Evolutionary conservation across 2,113 vertebrate species (phyloP), one percentile per base, ranked within the genome.

Genomic region (Tauraco erythrolophus): DNA sequence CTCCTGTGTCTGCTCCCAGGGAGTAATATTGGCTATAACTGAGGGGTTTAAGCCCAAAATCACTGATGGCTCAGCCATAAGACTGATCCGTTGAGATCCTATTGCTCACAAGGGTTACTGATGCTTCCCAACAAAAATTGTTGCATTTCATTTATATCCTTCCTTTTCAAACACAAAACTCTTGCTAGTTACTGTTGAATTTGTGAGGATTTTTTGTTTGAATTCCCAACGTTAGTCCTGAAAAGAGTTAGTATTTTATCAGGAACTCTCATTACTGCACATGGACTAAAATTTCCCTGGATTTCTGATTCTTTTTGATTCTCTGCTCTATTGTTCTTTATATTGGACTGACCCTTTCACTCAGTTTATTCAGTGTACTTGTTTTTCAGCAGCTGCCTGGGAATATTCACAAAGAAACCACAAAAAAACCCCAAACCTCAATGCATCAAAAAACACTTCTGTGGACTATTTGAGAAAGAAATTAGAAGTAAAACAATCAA

Each of bases 381-480:
- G 70, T 68, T 88, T 91, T 88, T 37, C 58, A 68, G 53, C 91
- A 93, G 87, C 91, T 95, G 94, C 84, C 80, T 89, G 89, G 70
- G 68, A 89, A 65, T 39, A 17, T 11, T 92, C 85, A 85, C 76
- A 92, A 70, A 85, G 70, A n/a, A 83, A 43, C 23, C 31, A 37
- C 70, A 74, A 64, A 84, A 45, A 60, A 2, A 2, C n/a, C 10
- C 19, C n/a, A n/a, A 41, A 41, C 30, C 31, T 62, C 70, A 27
- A 1, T 7, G 13, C 21, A 14, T 53, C 69, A 84, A 62, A 82
- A 8, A 57, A 41, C 28, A 45, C 21, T 75, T 78, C 31, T 14
- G 6, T 15, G 50, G 56, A 28, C 19, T 19, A 14, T 64, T 31
- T 37, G 45, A 78, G 76, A 82, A 64, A 35, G 43, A 69, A 48